Evolutionary conservation across 2,797 vertebrate species (phyloP).

Genomic region (Parotocinclus haroldoi): DNA sequence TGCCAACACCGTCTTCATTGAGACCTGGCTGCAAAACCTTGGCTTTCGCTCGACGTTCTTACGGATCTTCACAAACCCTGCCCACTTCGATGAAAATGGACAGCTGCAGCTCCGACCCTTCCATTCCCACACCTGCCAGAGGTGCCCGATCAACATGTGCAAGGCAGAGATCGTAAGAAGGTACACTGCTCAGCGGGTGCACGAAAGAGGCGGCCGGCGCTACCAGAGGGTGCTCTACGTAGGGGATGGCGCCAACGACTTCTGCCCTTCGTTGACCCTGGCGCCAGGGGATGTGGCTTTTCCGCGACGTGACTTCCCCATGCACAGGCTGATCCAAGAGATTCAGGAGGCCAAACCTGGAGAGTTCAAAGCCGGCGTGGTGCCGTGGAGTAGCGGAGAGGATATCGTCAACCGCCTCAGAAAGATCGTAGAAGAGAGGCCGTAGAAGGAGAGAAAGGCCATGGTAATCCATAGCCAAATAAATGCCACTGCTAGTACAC

Average conservation of each 20-base stretch:
- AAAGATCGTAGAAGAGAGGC: constrained; percentile 70
- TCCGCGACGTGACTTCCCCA: constrained; percentile 84
- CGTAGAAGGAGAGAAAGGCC: constrained; percentile 1
- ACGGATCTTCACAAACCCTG: constrained; percentile 87
- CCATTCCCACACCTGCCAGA: constrained; percentile 84
- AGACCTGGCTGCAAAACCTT: constrained; percentile 75
- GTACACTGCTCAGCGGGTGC: constrained; percentile 79
- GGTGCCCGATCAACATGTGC: constrained; percentile 94
- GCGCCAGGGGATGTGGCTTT: constrained; percentile 80
- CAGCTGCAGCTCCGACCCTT: constrained; percentile 83
- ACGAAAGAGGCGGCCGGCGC: constrained; percentile 74
- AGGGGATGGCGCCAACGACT: constrained; percentile 93
- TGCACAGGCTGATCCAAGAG: constrained; percentile 87
- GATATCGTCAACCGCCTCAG: constrained; percentile 82
- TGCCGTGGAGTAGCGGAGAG: constrained; percentile 82
- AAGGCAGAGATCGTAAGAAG: constrained; percentile 84
- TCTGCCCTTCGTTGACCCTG: constrained; percentile 82
- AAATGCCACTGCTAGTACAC: too few relatives aligned
- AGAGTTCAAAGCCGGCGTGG: constrained; percentile 80
- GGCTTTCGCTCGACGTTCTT: constrained; percentile 80
- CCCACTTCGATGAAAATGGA: constrained; percentile 80
- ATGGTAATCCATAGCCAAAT: too few relatives aligned
- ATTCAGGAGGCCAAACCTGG: constrained; percentile 78
- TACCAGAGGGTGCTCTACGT: constrained; percentile 88
- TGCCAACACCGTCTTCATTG: constrained; percentile 89